Evolutionary conservation across 2,888 invertebrate species (phyloP), one percentile per base, ranked within the genome.

Genomic region (Diplazon laetatorius): DNA sequence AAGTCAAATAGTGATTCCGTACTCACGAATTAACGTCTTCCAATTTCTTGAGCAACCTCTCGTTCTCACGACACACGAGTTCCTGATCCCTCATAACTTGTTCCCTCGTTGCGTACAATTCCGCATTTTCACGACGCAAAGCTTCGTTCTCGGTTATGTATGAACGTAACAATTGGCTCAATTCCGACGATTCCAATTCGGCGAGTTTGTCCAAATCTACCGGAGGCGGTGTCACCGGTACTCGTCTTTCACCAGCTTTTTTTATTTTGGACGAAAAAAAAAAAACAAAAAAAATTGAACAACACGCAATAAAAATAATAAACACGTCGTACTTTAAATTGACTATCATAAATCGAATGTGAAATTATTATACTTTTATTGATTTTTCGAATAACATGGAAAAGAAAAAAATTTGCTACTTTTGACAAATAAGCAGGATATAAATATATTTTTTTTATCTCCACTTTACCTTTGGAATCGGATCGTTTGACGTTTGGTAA

Each of bases 21-120:
- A 94, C 95, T 94, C 92, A 97, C 96, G 94, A 94, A 91, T 96
- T 96, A 74, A 96, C 96, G 91, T 97, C 96, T 90, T 98, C 97
- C 68, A 98, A 91, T 91, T 97, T 97, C 90, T 95, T 96, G 68
- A 97, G 91, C 76, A 98, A 92, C 66, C 96, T 92, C 89, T 98
- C 98, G 87, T 98, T 98, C 91, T 98, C 98, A 70, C 96, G 92
- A 87, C 97, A 97, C 30, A 98, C 95, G 42, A 97, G 91, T 90
- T 98, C 98, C 89, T 98, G 98, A 90, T 98, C 98, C 10, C 97
- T 91, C 81, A 97, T 93, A 78, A 97, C 93, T 81, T 95, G 93
- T 88, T 98, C 97, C 59, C 96, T 92, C 0, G 96, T 94, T 39
- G 93, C 93, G 91, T 95, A 97, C 68, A 98, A 92, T 83, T 98